Percentiles rank a stretch among this genome's conserved stretches.
These are phyloP conservation scores for Scaptomyza tumidula DNA, from an alignment of 2,888 invertebrate genomes.

Conservation along the genomic window DNA sequence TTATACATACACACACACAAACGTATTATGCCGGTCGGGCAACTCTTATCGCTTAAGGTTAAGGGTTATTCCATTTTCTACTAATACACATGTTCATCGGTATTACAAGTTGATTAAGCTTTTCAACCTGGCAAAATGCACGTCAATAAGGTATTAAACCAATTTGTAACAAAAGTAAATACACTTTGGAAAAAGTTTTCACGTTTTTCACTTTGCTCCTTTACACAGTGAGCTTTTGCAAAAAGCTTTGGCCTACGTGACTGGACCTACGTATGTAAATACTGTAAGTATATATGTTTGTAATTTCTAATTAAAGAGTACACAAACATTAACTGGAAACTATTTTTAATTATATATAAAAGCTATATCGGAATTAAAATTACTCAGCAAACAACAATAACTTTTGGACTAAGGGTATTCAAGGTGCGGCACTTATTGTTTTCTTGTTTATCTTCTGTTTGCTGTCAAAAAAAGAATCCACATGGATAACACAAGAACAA, in stretches of 20 bases:
- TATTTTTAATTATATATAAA: not conserved
- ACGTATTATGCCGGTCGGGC: not conserved
- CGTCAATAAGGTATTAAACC: not conserved
- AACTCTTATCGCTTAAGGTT: conserved; percentile 24
- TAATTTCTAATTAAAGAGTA: not conserved
- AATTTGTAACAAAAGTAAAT: not conserved
- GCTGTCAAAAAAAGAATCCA: conserved; percentile 12
- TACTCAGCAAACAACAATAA: not conserved
- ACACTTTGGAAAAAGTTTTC: conserved; percentile 1
- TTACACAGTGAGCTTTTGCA: conserved; percentile 1
- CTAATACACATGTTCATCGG: not conserved
- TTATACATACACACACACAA: not conserved
- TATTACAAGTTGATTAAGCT: not conserved
- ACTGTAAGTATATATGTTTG: not conserved
- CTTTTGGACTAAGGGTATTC: conserved; percentile 14
- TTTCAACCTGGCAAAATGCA: not conserved
- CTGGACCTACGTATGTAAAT: not conserved
- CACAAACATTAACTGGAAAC: not conserved
- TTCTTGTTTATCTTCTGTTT: conserved; percentile 4
- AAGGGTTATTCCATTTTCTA: conserved; percentile 15
- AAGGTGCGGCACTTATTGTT: not conserved
- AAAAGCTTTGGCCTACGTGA: conserved; percentile 5
- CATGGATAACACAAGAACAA: conserved; percentile 27
- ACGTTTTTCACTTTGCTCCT: not conserved
- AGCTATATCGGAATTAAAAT: not conserved